Conservation (phyloP, 2,888 invertebrate genomes). For the Lymantria monacha region DNA sequence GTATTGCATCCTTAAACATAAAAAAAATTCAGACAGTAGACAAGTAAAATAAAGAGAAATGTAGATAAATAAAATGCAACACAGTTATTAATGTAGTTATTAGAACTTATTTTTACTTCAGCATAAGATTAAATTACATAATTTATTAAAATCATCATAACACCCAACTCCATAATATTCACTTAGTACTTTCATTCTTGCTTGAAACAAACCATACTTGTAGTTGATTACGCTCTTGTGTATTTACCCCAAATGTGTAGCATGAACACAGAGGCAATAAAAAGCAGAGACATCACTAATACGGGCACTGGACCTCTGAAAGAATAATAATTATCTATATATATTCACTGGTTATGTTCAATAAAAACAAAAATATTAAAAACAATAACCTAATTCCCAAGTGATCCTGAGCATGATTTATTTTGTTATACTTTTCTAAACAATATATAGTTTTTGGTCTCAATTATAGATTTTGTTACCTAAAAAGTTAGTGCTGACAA, state of each 20-base stretch:
- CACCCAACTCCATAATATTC: slow-evolving; percentile 36
- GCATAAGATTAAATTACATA: slow-evolving; percentile 56
- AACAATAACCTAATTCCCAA: no score
- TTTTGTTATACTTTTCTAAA: no score
- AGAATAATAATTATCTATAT: background rate
- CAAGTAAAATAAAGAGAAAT: background rate
- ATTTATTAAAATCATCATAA: slow-evolving; percentile 44
- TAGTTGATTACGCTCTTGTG: slow-evolving; percentile 85
- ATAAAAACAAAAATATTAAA: no score
- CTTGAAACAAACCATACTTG: slow-evolving; percentile 25
- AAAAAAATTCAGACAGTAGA: no score
- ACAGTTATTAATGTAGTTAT: slow-evolving; percentile 15
- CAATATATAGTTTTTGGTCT: no score
- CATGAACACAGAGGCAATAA: slow-evolving; percentile 99
- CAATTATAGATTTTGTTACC: no score
- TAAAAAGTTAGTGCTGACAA: no score
- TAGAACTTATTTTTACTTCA: slow-evolving; percentile 51
- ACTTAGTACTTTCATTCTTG: slow-evolving; percentile 40
- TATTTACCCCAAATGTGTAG: slow-evolving; percentile 99
- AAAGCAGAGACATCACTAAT: slow-evolving; percentile 98
- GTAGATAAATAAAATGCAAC: slow-evolving; percentile 14
- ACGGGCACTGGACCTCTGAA: slow-evolving; percentile 99
- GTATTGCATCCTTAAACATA: no score
- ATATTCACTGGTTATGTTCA: no score
- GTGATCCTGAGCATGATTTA: no score